These are phyloP conservation scores for Himalopsyche kuldschensis DNA, from an alignment of 2,888 invertebrate species.

Conservation along the genomic window DNA sequence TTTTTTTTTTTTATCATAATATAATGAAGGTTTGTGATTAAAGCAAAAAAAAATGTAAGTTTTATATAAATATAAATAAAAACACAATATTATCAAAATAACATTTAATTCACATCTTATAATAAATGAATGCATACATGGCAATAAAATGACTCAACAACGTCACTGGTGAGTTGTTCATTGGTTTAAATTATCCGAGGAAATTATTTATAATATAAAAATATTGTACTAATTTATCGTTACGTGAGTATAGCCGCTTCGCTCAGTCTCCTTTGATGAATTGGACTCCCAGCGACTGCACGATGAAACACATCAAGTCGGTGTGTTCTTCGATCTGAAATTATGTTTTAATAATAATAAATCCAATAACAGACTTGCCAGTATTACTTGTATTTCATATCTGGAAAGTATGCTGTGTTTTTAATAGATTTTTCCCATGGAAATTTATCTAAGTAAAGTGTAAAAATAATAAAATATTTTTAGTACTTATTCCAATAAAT, in stretches of 20 bases:
- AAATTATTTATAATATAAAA: constrained; percentile 3
- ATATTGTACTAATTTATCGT: constrained; percentile 18
- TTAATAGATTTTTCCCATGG: too few species aligned
- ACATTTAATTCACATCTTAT: constrained; percentile 21
- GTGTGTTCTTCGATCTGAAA: constrained; percentile 90
- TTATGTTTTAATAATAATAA: constrained; percentile 38
- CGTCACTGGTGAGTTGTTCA: constrained; percentile 6
- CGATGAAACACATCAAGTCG: constrained; percentile 85
- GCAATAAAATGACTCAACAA: constrained; percentile 28
- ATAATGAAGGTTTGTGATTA: too few species aligned
- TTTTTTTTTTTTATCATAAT: too few species aligned
- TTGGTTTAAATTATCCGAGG: neutral
- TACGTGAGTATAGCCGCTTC: neutral
- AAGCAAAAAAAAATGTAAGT: too few species aligned
- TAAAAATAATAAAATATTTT: too few species aligned
- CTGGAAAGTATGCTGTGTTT: too few species aligned
- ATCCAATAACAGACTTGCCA: neutral
- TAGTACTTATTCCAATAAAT: too few species aligned
- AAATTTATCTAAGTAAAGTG: too few species aligned
- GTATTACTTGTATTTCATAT: too few species aligned
- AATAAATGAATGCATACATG: constrained; percentile 31
- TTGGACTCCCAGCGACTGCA: constrained; percentile 69
- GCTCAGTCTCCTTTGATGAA: constrained; percentile 50
- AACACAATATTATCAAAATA: constrained; percentile 17
- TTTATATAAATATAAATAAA: neutral